Percentiles rank a stretch among this genome's conserved stretches.
phyloP scores from a whole-genome alignment of 2,113 vertebrate genomes.

The Gymnarchus niloticus region DNA sequence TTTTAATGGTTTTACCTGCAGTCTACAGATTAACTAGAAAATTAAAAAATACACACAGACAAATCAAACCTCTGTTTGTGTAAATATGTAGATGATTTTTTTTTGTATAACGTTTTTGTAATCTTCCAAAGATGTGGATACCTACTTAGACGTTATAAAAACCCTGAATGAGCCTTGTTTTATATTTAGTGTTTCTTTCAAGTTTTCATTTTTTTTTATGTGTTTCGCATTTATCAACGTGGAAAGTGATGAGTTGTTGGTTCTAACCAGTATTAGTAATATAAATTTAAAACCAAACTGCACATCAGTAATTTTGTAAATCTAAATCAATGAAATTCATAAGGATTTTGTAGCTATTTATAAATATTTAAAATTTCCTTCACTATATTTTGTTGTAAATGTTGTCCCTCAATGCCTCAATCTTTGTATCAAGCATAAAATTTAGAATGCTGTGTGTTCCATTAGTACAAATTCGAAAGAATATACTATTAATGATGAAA shows the following conservation, averaged over 20 bases:
- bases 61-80: conserved; percentile 37
- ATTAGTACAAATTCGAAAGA: conserved; percentile 16
- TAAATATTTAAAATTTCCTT: conserved; percentile 73
- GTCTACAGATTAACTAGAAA: background rate
- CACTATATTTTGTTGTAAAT: conserved; percentile 77
- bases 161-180: conserved; percentile 77
- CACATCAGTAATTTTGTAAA: conserved; percentile 46
- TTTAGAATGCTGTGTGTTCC: conserved; percentile 3
- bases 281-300: conserved; percentile 41
- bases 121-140: conserved; percentile 84
- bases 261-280: conserved; percentile 47
- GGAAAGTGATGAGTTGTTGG: conserved; percentile 41
- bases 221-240: conserved; percentile 25
- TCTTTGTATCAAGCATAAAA: background rate
- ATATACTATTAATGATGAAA: background rate
- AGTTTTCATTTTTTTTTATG: background rate
- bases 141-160: conserved; percentile 76
- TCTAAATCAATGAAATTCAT: conserved; percentile 51
- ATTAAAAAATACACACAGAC: background rate
- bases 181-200: conserved; percentile 55
- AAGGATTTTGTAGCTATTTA: conserved; percentile 73
- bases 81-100: conserved; percentile 33
- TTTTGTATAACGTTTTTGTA: conserved; percentile 34
- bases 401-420: conserved; percentile 41
- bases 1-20: conserved; percentile 5